Evolutionary conservation across 2,113 vertebrate genomes (phyloP).

Genomic region (Numida meleagris): DNA sequence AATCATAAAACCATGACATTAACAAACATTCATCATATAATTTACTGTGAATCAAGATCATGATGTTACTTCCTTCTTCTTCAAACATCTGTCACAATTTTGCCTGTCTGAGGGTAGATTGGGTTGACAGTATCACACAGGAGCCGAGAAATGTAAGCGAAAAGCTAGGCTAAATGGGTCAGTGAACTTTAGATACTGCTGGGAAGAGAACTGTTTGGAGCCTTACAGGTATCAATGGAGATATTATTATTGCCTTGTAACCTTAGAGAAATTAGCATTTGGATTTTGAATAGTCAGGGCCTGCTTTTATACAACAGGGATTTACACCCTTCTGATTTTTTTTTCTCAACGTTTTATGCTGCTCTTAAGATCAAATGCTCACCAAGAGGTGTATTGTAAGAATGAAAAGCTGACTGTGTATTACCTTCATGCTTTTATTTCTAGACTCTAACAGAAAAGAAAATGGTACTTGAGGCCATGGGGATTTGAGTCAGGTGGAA

Average conservation of each 20-base stretch:
- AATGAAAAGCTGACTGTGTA: not conserved
- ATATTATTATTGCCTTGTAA: accelerated
- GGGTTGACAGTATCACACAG: not conserved
- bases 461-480: not conserved
- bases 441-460: not conserved
- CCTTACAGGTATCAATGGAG: not conserved
- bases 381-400: not conserved
- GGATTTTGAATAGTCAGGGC: not conserved
- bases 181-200: not conserved
- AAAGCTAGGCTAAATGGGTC: not conserved
- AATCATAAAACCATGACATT: too few species aligned
- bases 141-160: not conserved
- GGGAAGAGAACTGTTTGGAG: not conserved
- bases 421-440: not conserved
- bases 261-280: not conserved
- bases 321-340: not conserved
- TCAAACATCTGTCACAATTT: not conserved
- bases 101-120: not conserved
- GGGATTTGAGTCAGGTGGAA: constrained; percentile 15
- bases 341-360: not conserved
- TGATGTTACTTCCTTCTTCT: not conserved
- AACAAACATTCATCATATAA: accelerated
- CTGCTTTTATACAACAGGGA: not conserved
- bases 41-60: accelerated
- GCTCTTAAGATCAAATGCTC: not conserved